Base-by-base conservation (phyloP, 2,113 vertebrate species). In the Hippopotamus amphibius region DNA sequence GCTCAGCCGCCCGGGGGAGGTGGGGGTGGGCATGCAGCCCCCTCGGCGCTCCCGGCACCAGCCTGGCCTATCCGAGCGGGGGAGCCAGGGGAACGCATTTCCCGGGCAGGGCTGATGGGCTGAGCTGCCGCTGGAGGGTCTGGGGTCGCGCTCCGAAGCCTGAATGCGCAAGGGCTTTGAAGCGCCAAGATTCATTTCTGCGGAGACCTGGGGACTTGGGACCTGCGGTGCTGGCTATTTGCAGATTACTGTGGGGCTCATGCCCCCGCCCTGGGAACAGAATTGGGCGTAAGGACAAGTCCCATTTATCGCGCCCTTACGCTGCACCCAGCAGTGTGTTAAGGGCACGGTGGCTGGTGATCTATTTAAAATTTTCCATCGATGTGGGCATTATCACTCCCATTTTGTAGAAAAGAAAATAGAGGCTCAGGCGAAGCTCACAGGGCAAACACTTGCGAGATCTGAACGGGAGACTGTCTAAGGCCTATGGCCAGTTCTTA, bases 31-130 rank as follows among this genome's bases (percentile, higher is more conserved):
- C 14, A n/a, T 22, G 7, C 63, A 7, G 71, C 9, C 22, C 19
- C 19, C 53, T 37, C 13, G 0, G 37, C 3, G 0, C 53, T 33
- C 19, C 24, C 0, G 24, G 55, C 30, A 12, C 37, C 3, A 0
- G 50, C 14, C 3, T 50, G 48, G 28, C 86, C 65, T 37, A 5
- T 53, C 16, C 28, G n/a, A 9, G 50, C 50, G 43, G 0, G 0
- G 43, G 85, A 37, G 33, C 21, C 24, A 0, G 6, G 41, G 68
- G 9, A 10, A 5, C 6, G 21, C 46, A 5, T 28, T 26, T 37
- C 22, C 55, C 1, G 2, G 0, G 1, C 28, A 15, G 43, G 43
- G 30, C 19, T n/a, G n/a, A 21, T 30, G 24, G 3, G 33, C 57
- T 3, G 41, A 41, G 79, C 50, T 11, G 57, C 53, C 61, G 48